Conservation (phyloP, 2,797 vertebrate genomes). For the Mycteria americana region DNA sequence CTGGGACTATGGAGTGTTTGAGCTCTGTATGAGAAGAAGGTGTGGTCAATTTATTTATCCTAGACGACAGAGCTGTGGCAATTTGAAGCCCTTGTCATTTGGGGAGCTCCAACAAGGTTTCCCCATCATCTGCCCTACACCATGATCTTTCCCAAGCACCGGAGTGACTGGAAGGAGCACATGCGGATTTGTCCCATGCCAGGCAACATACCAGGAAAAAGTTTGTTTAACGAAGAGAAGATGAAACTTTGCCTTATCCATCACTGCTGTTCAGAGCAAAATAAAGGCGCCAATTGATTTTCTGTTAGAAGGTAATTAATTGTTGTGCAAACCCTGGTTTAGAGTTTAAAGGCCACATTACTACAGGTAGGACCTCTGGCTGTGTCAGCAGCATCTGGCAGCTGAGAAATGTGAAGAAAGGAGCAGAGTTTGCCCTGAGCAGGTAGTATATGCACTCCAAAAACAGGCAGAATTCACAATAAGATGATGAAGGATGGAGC, state of each 20-base stretch:
- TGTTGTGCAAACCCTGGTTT: background rate
- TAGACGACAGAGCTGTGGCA: background rate
- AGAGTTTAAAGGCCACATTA: conserved; percentile 19
- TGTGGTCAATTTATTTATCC: background rate
- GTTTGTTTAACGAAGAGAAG: conserved; percentile 9
- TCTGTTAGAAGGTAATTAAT: conserved; percentile 57
- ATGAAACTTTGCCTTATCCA: conserved; percentile 19
- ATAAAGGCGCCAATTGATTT: conserved; percentile 40
- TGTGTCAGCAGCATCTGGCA: conserved; percentile 25
- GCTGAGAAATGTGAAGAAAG: background rate
- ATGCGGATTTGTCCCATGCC: background rate
- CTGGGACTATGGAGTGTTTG: background rate
- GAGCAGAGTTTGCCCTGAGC: background rate
- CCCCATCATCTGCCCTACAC: background rate
- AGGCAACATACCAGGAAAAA: background rate
- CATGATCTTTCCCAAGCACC: background rate
- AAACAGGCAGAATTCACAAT: background rate
- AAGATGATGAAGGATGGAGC: background rate
- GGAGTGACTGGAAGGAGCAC: background rate
- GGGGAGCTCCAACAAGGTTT: background rate
- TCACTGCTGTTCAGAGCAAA: background rate
- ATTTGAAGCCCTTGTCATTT: background rate
- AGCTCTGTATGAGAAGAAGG: background rate
- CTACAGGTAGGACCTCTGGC: background rate
- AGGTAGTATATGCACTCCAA: background rate